Evolutionary conservation across 2,888 invertebrate species (phyloP).

Genomic region (Odontomyia ornata): DNA sequence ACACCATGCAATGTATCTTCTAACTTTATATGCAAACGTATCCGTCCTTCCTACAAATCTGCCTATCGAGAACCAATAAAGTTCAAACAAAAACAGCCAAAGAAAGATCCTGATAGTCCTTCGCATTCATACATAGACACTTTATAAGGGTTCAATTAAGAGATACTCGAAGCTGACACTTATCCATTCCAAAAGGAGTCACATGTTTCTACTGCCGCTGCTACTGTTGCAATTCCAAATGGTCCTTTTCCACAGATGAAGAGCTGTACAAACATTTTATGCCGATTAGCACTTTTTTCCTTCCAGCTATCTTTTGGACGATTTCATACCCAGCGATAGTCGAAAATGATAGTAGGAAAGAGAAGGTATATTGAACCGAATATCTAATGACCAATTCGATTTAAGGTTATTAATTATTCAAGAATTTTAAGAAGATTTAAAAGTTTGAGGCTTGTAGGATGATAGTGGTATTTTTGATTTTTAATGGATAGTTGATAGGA

Average conservation of each 20-base stretch:
- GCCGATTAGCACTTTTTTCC: slow-evolving; percentile 30
- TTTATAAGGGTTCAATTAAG: slow-evolving; percentile 28
- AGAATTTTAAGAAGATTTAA: neutral
- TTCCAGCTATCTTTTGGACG: neutral
- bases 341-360: neutral
- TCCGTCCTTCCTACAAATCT: neutral
- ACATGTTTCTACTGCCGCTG: too few relatives aligned
- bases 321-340: neutral
- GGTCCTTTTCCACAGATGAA: neutral
- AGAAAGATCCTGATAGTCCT: neutral
- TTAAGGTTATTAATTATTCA: slow-evolving; percentile 25
- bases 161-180: slow-evolving; percentile 11
- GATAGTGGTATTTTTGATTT: too few relatives aligned
- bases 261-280: slow-evolving; percentile 38
- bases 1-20: neutral
- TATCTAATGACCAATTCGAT: neutral
- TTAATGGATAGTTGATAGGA: too few relatives aligned
- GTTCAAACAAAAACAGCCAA: neutral
- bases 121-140: neutral
- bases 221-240: neutral
- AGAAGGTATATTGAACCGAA: neutral
- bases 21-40: neutral
- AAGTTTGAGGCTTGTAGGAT: too few relatives aligned
- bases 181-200: neutral
- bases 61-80: neutral